Base-by-base conservation (phyloP, 2,797 vertebrate species). In the Arctocebus calabarensis region DNA sequence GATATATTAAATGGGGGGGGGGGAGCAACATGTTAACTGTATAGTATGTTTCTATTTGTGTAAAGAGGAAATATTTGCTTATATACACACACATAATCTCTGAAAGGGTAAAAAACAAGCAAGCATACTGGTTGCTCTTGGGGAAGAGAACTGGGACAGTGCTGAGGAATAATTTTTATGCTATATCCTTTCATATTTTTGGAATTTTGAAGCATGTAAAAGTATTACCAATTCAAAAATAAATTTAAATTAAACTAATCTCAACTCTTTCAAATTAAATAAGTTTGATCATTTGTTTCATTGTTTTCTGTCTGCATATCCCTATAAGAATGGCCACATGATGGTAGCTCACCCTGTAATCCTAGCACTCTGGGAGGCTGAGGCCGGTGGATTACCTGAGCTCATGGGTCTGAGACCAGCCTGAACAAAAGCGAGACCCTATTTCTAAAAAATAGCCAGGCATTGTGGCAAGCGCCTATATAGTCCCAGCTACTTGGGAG, bases 161-260 rank as follows among this genome's bases (percentile, higher is more conserved):
- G 81, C 79, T 81, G 62, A 94, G 57, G 81, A 86, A 59, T 89
- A 64, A 88, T 89, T 91, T 64, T 79, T 70, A 94, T 9, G 84
- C n/a, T 66, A 27, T 79, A 81, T 91, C 48, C 90, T 90, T 95
- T 94, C 77, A 91, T 96, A 96, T 89, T 89, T 96, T 96, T 91
- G 23, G 29, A 93, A 86, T 86, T 91, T 95, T 93, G 70, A 87
- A 87, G 96, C 25, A 78, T 94, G 86, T 94, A 34, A 94, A 95
- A 93, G 16, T 66, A 83, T 78, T 91, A 78, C 25, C 40, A 87
- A 52, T 91, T 89, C 16, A 84, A 83, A 94, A 95, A 73, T 95
- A 93, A 95, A 84, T 92, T 37, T 90, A 84, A 95, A 82, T 88
- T 59, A 34, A 77, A 32, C 34, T 84, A 86, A 82, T 25, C 27